Evolutionary conservation across 2,797 vertebrate genomes (phyloP), one percentile per base, ranked within the genome.

Genomic region (Erethizon dorsatum): DNA sequence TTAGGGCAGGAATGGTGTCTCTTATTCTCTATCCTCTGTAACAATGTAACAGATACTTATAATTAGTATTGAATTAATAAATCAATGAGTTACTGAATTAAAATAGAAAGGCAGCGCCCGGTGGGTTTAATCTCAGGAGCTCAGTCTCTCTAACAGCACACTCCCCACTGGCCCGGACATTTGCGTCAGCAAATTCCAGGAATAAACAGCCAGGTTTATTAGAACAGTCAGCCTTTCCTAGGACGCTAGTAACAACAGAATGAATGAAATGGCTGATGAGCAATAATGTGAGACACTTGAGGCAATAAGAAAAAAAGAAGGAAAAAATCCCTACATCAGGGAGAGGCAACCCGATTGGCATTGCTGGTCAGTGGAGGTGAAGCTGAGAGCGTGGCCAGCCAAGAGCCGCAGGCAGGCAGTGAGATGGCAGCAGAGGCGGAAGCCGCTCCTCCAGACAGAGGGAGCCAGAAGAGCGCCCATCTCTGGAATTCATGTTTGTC

Each of bases 151-250:
- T 52, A 83, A 28, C 0, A 79, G 17, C 37, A 67, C 28, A 63
- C 10, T 94, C 18, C 77, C 22, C 31, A 69, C 50, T 33, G 59
- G 24, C 87, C 59, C 13, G 90, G 82, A 90, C 12, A 7, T 84
- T 47, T 20, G 31, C 54, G 50, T 96, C 90, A 97, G 94, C 56
- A 88, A 93, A 96, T 90, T 96, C 93, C 88, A 95, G 87, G 56
- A 93, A 57, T 73, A 75, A 97, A 85, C 18, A 92, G 54, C 13
- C n/a, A 59, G 33, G 59, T 69, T 56, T 87, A 89, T 91, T 65
- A 78, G 22, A 91, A 61, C 24, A 80, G 47, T 93, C 69, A 93
- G 86, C 77, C 63, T 56, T 95, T 90, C 45, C 12, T n/a, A 37
- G 54, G 88, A 95, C n/a, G 88, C 52, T 54, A 77, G 59, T n/a